Base-by-base conservation (phyloP, 2,888 invertebrate genomes). In the Tuta absoluta region DNA sequence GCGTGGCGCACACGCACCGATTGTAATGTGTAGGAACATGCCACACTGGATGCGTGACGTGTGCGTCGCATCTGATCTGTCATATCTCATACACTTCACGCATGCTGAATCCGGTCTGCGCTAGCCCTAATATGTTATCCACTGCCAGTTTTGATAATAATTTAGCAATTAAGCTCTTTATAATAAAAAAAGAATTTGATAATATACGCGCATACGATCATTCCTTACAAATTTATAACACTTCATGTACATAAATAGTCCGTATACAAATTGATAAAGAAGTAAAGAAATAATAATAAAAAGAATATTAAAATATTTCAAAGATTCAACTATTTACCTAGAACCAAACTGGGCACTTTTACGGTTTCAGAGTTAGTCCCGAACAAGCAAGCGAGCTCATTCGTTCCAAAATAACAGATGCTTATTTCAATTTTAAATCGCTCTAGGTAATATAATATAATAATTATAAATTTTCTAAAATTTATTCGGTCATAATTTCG, bases 401-500 rank as follows among this genome's bases (percentile, higher is more conserved):
- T 21, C 19, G 5, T 23, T 21, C 19, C 21, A 49, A 49, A 49
- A 21, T 33, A 33, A 49, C 19, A 19, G 48, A 19, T 21, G 21
- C 10, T 49, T 49, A 49, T 49, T 49, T 49, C 49, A 49, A 23
- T 21, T 21, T 49, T 21, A 11, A 21, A 49, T 21, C 28, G 11
- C 12, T 24, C 24, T 28, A 23, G 28, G 53, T 10, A n/a, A n/a
- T n/a, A n/a, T n/a, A n/a, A n/a, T n/a, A n/a, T n/a, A n/a, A n/a
- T 19, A 24, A n/a, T 1, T 12, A 53, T 53, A 28, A 24, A 1
- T 24, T 24, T 53, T 24, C 28, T 24, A 53, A 53, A 53, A 53
- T 14, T 53, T n/a, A 65, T 65, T 65, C 37, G 64, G 64, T 62
- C n/a, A 53, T 14, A 24, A 23, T 23, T 53, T 5, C 14, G 51